phyloP scores from a whole-genome alignment of 64 coral and sea anemone species.

The Montipora cactus region DNA sequence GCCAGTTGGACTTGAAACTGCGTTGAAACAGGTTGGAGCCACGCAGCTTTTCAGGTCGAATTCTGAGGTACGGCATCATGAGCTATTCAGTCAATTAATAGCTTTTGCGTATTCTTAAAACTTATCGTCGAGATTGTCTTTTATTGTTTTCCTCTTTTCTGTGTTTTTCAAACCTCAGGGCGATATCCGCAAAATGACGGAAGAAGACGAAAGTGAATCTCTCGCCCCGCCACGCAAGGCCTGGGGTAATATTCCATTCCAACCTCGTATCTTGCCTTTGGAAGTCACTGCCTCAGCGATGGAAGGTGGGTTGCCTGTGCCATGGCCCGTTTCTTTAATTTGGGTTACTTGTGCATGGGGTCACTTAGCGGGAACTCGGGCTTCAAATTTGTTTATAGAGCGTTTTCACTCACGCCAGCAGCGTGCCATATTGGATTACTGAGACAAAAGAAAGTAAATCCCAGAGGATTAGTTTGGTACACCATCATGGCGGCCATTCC shows the following conservation, averaged over 20 bases:
- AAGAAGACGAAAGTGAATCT: constrained; percentile 46
- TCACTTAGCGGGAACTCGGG: neutral
- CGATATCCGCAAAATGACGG: constrained; percentile 75
- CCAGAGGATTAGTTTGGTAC: too few species aligned
- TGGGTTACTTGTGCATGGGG: neutral
- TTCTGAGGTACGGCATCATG: constrained; percentile 81
- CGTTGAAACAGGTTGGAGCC: constrained; percentile 96
- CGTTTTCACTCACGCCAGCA: too few species aligned
- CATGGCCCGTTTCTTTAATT: neutral
- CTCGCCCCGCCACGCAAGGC: constrained; percentile 78
- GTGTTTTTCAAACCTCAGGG: neutral
- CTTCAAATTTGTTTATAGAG: too few species aligned
- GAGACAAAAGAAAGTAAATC: too few species aligned
- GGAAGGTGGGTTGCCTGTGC: constrained; percentile 71
- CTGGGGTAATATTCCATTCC: constrained; percentile 89
- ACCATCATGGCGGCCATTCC: too few species aligned
- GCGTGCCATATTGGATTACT: too few species aligned
- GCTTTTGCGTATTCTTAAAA: neutral
- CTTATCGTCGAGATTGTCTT: neutral
- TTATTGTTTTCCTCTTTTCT: neutral
- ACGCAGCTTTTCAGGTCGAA: constrained; percentile 91
- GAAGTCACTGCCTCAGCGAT: constrained; percentile 95
- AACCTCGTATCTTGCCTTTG: constrained; percentile 79
- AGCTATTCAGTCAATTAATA: neutral
- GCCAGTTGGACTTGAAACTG: constrained; percentile 93